phyloP scores from a whole-genome alignment of 2,113 vertebrate genomes.

The Caranx melampygus region DNA sequence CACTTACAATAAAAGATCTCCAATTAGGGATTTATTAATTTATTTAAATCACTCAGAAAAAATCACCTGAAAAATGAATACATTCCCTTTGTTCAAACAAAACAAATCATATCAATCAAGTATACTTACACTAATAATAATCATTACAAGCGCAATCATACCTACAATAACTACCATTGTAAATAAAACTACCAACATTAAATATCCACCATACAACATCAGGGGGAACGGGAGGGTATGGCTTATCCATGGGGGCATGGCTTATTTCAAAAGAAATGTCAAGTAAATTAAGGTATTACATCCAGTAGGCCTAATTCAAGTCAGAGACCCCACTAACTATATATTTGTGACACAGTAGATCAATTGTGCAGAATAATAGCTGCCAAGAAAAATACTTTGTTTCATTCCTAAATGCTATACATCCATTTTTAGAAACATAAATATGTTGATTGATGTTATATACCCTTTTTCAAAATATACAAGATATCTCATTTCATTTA shows the following conservation, averaged over 20 bases:
- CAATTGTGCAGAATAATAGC: constrained; percentile 80
- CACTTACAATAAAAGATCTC: constrained; percentile 37
- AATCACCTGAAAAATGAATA: constrained; percentile 81
- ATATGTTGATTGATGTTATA: constrained; percentile 53
- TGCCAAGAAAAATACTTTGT: constrained; percentile 77
- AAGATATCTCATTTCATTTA: constrained; percentile 60
- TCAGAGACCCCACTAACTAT: constrained; percentile 62
- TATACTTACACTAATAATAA: constrained; percentile 78
- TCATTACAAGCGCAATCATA: constrained; percentile 81
- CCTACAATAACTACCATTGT: constrained; percentile 76
- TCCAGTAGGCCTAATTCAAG: constrained; percentile 78
- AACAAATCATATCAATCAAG: constrained; percentile 78
- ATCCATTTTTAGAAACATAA: constrained; percentile 73
- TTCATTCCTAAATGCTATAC: constrained; percentile 67
- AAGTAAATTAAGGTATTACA: constrained; percentile 79
- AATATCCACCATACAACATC: constrained; percentile 81
- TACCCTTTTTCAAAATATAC: constrained; percentile 71
- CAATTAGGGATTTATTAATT: constrained; percentile 71
- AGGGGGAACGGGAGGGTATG: constrained; percentile 75
- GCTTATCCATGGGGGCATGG: constrained; percentile 82
- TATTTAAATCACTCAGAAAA: constrained; percentile 81
- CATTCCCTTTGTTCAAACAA: constrained; percentile 82
- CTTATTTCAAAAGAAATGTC: constrained; percentile 81
- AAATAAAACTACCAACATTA: constrained; percentile 78
- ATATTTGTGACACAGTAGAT: constrained; percentile 72